phyloP scores from a whole-genome alignment of 1,140 invertebrate species.

The Paracyclopina nana region DNA sequence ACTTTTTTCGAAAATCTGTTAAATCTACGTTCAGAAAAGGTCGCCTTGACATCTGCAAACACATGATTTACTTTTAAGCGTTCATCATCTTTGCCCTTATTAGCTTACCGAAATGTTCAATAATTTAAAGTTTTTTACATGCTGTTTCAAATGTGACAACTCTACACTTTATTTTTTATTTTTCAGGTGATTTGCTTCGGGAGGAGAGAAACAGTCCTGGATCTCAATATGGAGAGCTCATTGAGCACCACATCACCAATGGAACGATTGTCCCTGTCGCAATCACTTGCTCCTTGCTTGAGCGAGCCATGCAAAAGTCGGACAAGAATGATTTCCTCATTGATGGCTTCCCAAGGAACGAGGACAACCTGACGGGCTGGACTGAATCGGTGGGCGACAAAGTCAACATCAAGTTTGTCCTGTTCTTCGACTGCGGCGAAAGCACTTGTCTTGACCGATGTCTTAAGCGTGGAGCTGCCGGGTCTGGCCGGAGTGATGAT shows the following conservation, averaged over 20 bases:
- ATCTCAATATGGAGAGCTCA: constrained; percentile 76
- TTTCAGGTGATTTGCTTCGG: constrained; percentile 51
- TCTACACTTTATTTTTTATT: no score
- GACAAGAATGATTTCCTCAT: constrained; percentile 71
- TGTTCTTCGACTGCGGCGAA: constrained; percentile 78
- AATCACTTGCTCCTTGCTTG: constrained; percentile 83
- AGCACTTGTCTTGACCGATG: constrained; percentile 66
- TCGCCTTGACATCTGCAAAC: no score
- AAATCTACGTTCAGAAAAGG: no score
- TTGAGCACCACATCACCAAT: constrained; percentile 75
- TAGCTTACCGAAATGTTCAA: no score
- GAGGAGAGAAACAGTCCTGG: constrained; percentile 63
- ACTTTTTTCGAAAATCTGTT: no score
- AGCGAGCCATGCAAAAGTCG: constrained; percentile 34
- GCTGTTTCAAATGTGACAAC: no score
- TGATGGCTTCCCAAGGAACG: constrained; percentile 94
- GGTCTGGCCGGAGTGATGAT: constrained; percentile 83
- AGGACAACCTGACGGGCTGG: constrained; percentile 95
- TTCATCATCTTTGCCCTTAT: no score
- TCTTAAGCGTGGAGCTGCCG: constrained; percentile 56
- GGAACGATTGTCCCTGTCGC: constrained; percentile 96
- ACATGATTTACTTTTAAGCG: no score
- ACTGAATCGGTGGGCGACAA: constrained; percentile 60
- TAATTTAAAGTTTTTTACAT: no score
- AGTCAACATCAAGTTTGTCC: constrained; percentile 60